Base-by-base conservation (phyloP, 2,888 invertebrate species). In the Tinea semifulvella region DNA sequence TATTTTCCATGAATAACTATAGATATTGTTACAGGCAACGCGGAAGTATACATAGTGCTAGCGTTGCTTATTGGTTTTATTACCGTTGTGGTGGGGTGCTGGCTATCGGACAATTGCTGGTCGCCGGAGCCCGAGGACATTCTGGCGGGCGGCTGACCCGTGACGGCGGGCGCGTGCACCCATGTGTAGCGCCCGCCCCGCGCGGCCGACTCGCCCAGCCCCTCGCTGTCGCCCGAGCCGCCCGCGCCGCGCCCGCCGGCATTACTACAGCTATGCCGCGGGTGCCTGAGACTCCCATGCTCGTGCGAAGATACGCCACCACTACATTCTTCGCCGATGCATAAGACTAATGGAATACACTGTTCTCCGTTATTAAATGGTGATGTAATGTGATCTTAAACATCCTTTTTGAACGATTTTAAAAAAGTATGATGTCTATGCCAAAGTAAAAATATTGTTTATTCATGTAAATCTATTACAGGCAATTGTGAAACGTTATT, bases 91-190 rank as follows among this genome's bases (percentile, higher is more conserved):
- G 87, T 89, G 56, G 89, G 89, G 55, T 89, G 89, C 72, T 89
- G 89, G 89, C 77, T 89, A 47, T 88, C 88, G 26, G 89, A 89
- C 84, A 89, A 89, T 76, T 89, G 89, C 68, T 89, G 89, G 89
- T 88, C 89, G 45, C 88, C 89, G 53, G 89, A 89, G 65, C 88
- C 89, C 47, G 87, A 88, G 60, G 84, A 85, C 60, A 73, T 82
- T 47, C 71, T 86, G 58, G 85, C 87, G 56, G 83, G 87, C 63
- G 88, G 88, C 74, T 89, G 88, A 88, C 87, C 85, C 81, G 80
- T 82, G 68, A 75, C 77, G 85, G 82, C 85, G 81, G 84, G 84
- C 76, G 81, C 71, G 56, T 83, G 84, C 75, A 77, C 81, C 66
- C 80, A 77, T 63, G 81, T 81, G 73, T 80, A 82, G 80, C 77